Conservation (phyloP, 2,113 vertebrate species). For the Muscicapa adusta region DNA sequence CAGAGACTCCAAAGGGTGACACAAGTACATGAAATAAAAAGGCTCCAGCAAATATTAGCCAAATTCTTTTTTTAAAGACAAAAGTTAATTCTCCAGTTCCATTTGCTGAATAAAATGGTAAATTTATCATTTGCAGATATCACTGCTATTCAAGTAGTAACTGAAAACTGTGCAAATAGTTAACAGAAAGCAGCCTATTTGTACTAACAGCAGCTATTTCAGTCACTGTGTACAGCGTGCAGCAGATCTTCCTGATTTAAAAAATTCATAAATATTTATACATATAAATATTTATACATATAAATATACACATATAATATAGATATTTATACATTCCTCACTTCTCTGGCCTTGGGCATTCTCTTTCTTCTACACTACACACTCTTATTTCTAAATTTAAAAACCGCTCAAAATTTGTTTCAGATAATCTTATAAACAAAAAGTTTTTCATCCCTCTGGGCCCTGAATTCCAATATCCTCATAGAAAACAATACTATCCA, state of each 20-base stretch:
- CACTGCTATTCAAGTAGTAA: neutral
- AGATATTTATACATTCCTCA: neutral
- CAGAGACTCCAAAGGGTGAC: neutral
- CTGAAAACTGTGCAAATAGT: neutral
- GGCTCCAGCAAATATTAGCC: neutral
- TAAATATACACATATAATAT: neutral
- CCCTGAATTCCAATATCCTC: neutral
- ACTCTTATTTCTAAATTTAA: neutral
- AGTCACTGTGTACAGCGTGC: neutral
- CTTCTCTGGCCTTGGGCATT: neutral
- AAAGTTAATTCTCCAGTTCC: neutral
- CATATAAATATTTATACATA: neutral
- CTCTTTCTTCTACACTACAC: neutral
- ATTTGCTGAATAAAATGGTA: neutral
- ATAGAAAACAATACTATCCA: neutral
- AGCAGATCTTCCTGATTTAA: slow-evolving; percentile 13
- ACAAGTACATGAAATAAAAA: neutral
- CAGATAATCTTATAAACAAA: neutral
- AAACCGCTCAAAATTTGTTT: neutral
- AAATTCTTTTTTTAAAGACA: neutral
- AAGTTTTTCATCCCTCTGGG: neutral
- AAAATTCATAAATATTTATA: neutral
- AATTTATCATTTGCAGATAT: neutral
- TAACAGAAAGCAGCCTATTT: neutral
- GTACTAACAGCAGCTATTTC: neutral